A percentile compares a stretch with the other conserved stretches of the same genome.
These are phyloP conservation scores for Deroptyus accipitrinus DNA, from an alignment of 2,113 vertebrate species.

Conservation along the genomic window DNA sequence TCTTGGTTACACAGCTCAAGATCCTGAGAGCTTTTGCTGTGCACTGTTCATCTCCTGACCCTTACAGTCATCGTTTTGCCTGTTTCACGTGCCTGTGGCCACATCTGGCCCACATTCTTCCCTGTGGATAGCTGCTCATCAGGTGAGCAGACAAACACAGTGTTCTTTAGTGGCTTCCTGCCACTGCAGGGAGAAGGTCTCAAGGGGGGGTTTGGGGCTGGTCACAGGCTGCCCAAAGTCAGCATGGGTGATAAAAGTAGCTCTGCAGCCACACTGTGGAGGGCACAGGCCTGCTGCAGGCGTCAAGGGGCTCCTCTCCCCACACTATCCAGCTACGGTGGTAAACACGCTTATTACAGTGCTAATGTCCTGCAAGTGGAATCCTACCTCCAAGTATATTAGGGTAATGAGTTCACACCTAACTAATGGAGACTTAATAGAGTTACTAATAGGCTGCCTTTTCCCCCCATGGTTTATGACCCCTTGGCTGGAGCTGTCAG, in stretches of 20 bases:
- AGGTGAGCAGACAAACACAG: accelerated
- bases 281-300: neutral
- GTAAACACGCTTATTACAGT: conserved; percentile 51
- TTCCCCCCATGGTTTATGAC: conserved; percentile 59
- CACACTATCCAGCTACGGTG: neutral
- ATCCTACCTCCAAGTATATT: conserved; percentile 75
- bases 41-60: accelerated
- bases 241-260: neutral
- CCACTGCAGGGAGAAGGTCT: neutral
- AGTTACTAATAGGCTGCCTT: conserved; percentile 78
- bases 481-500: conserved; percentile 16
- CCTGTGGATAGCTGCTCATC: accelerated
- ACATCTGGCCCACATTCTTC: neutral
- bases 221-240: neutral
- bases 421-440: conserved; percentile 74
- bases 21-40: neutral
- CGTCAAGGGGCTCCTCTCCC: neutral
- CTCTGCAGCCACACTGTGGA: accelerated
- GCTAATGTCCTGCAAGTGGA: conserved; percentile 77
- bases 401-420: conserved; percentile 82
- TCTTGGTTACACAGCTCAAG: neutral
- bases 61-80: accelerated
- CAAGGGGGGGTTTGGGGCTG: accelerated
- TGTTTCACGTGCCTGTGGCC: accelerated
- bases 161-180: accelerated